Percentiles rank a stretch among this genome's conserved stretches.
Conservation (phyloP, 1,140 invertebrate species). For the Zelostemma sp. region DNA sequence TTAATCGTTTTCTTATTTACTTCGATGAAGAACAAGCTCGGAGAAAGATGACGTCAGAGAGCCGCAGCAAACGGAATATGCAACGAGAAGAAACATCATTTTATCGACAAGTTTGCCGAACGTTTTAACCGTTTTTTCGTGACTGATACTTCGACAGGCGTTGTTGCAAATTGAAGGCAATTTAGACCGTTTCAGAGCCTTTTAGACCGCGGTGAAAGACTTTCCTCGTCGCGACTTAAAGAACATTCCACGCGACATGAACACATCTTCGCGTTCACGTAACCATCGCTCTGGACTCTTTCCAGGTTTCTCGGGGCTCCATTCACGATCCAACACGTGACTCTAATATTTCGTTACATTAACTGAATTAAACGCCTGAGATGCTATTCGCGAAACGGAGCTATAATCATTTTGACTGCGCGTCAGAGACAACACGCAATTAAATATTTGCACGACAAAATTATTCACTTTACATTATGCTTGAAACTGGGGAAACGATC, state of each 20-base stretch:
- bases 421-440: too few relatives aligned
- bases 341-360: slow-evolving; percentile 1
- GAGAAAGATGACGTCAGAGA: slow-evolving; percentile 30
- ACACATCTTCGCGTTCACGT: neutral
- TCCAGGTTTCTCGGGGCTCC: slow-evolving; percentile 45
- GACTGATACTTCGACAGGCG: too few relatives aligned
- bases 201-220: too few relatives aligned
- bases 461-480: too few relatives aligned
- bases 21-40: slow-evolving; percentile 15
- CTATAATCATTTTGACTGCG: neutral
- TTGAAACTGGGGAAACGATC: too few relatives aligned
- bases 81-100: too few relatives aligned
- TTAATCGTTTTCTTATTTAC: slow-evolving; percentile 24
- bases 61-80: too few relatives aligned
- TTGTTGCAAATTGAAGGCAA: too few relatives aligned
- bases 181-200: too few relatives aligned
- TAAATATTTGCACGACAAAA: too few relatives aligned
- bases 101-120: too few relatives aligned
- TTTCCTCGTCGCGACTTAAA: neutral
- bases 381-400: neutral
- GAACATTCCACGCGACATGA: neutral
- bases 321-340: slow-evolving; percentile 10
- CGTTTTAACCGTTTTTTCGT: too few relatives aligned
- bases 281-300: slow-evolving; percentile 40
- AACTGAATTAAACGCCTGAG: neutral